Evolutionary conservation across 2,888 invertebrate genomes (phyloP).

Genomic region (Anticlea derivata): DNA sequence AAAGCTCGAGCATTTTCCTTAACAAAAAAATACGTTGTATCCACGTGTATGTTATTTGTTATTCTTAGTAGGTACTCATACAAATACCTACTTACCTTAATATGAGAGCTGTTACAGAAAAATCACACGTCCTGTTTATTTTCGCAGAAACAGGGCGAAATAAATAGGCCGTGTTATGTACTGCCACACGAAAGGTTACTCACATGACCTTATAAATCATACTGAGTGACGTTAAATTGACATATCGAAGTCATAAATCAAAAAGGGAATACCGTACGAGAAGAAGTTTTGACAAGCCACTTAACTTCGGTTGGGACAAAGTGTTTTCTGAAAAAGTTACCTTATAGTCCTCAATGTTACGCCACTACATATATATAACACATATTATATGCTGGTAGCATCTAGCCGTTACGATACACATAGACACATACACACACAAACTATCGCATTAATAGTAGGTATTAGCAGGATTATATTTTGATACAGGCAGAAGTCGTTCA

Average conservation of each 20-base stretch:
- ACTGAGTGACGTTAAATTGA: slow-evolving; percentile 76
- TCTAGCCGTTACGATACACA: too few relatives aligned
- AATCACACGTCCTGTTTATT: slow-evolving; percentile 16
- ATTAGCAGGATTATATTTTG: too few relatives aligned
- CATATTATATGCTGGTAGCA: too few relatives aligned
- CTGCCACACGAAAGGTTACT: slow-evolving; percentile 45
- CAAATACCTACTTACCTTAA: neutral
- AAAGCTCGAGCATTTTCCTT: neutral
- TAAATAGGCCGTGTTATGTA: slow-evolving; percentile 11
- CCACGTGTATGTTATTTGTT: too few relatives aligned
- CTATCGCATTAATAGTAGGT: too few relatives aligned
- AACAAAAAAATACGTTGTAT: neutral
- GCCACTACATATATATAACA: too few relatives aligned
- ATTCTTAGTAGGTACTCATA: too few relatives aligned
- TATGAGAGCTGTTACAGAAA: slow-evolving; percentile 5
- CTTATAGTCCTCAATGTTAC: slow-evolving; percentile 30
- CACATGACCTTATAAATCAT: slow-evolving; percentile 76
- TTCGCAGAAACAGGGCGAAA: slow-evolving; percentile 9
- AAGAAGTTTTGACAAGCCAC: slow-evolving; percentile 79
- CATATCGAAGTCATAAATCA: slow-evolving; percentile 80
- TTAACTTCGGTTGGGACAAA: slow-evolving; percentile 63
- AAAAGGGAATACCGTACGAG: slow-evolving; percentile 69
- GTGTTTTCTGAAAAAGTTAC: slow-evolving; percentile 60
- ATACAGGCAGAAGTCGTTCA: too few relatives aligned
- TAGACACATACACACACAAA: too few relatives aligned